These are phyloP conservation scores for Drosophila baimaii DNA, from an alignment of 1,140 invertebrate genomes.

Conservation along the genomic window DNA sequence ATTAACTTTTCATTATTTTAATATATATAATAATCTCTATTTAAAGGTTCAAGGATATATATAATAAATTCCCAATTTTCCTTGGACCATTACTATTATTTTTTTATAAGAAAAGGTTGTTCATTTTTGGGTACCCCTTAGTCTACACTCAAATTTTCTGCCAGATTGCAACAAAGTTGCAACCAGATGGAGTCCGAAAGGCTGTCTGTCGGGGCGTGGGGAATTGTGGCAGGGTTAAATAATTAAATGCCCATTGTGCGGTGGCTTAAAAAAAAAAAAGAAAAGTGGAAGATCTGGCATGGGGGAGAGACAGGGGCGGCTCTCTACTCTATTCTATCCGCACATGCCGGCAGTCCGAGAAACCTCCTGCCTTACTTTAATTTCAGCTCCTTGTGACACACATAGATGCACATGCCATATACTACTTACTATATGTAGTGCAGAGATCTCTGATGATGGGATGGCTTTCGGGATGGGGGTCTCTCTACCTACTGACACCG, in stretches of 20 bases:
- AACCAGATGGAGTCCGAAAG: conserved; percentile 4
- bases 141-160: not conserved
- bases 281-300: conserved; percentile 31
- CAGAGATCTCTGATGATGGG: conserved; percentile 21
- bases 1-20: not conserved
- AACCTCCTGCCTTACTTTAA: conserved; percentile 83
- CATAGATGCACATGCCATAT: conserved; percentile 62
- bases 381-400: conserved; percentile 81
- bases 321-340: conserved; percentile 33
- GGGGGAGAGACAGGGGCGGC: not conserved
- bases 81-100: not conserved
- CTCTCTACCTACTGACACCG: conserved; percentile 74
- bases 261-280: conserved; percentile 40
- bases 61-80: not conserved
- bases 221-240: conserved; percentile 41
- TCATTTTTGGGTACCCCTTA: conserved; percentile 8
- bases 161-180: conserved; percentile 38
- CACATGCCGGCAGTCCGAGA: conserved; percentile 72
- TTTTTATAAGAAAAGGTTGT: too few species aligned
- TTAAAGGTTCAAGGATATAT: too few species aligned
- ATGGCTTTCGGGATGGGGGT: conserved; percentile 23
- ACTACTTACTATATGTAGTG: conserved; percentile 19
- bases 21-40: too few species aligned
- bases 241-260: conserved; percentile 75
- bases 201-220: conserved; percentile 21